Base-by-base conservation (phyloP, 1,140 invertebrate species). In the Drosophila nigrodunni region DNA sequence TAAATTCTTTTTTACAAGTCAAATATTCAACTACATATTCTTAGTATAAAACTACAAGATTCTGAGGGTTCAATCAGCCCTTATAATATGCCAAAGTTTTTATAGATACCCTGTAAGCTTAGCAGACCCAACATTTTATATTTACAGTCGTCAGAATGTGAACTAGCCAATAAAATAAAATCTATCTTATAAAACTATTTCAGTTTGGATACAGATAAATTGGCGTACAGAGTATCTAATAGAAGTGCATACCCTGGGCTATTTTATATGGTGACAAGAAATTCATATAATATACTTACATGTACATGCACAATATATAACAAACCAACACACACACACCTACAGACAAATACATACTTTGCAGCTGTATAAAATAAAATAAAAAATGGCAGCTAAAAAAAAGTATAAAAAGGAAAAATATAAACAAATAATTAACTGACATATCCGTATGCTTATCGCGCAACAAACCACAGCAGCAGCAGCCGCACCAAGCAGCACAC, bases 371-470 rank as follows among this genome's bases (percentile, higher is more conserved):
- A 37, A 64, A 55, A 49, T 65, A 34, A 15, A 58, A 21, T 10
- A 58, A 74, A 58, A 70, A 75, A 70, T 55, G 54, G 34, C 61
- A 67, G 49, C 57, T 21, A 73, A 77, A 73, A 77, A 64, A 78
- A 70, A 67, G 65, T 74, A 80, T 50, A 66, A 78, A 71, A 64
- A 66, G 81, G 82, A 76, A 79, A 83, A 88, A 89, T 88, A 89
- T 88, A 88, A 88, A 88, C 85, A 88, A 88, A 88, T 88, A 88
- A 88, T 88, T 89, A 88, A 89, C 85, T 88, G 85, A 88, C 85
- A 88, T 89, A 88, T 88, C 85, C 85, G 85, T 88, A 88, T 88
- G 85, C 86, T 90, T 88, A 89, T 88, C 85, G 85, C 85, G 69
- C 85, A 89, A 83, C 80, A 83, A 89, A 80, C 83, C 85, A 78